Conservation (phyloP, 1,140 invertebrate species). For the Nomia melanderi region DNA sequence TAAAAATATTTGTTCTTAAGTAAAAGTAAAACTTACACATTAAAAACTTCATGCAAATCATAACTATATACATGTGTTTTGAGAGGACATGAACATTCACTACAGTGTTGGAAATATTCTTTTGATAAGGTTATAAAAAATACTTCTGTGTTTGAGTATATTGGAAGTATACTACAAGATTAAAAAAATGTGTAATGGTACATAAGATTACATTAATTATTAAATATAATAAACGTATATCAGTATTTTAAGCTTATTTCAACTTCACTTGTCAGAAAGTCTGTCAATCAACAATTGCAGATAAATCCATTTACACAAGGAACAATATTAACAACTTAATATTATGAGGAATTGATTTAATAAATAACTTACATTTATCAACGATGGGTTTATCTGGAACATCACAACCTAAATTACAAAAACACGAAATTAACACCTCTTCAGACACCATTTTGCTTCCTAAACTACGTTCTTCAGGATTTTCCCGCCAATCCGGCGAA, state of each 20-base stretch:
- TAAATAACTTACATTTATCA: conserved; percentile 72
- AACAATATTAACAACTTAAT: not conserved
- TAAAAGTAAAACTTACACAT: not conserved
- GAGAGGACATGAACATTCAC: not conserved
- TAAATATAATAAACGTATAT: not conserved
- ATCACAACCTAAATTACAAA: conserved; percentile 64
- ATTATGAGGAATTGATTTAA: not conserved
- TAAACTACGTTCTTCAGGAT: conserved; percentile 21
- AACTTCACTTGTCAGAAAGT: not conserved
- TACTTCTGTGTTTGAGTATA: not conserved
- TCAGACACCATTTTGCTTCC: conserved; percentile 67
- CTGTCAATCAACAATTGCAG: not conserved
- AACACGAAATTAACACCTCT: conserved; percentile 65
- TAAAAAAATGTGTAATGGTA: not conserved
- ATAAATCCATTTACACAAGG: not conserved
- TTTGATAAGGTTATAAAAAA: not conserved
- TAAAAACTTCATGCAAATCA: not conserved
- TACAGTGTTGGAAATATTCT: not conserved
- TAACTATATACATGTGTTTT: not conserved
- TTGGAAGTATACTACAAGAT: not conserved
- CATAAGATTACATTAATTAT: not conserved
- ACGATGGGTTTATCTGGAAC: conserved; percentile 62
- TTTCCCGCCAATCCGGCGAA: conserved; percentile 66
- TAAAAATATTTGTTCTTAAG: conserved; percentile 12
- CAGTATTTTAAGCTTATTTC: not conserved